A percentile compares a stretch with the other conserved stretches of the same genome.
These are phyloP conservation scores for Thaumetopoea pityocampa DNA, from an alignment of 1,140 invertebrate genomes.

Conservation along the genomic window DNA sequence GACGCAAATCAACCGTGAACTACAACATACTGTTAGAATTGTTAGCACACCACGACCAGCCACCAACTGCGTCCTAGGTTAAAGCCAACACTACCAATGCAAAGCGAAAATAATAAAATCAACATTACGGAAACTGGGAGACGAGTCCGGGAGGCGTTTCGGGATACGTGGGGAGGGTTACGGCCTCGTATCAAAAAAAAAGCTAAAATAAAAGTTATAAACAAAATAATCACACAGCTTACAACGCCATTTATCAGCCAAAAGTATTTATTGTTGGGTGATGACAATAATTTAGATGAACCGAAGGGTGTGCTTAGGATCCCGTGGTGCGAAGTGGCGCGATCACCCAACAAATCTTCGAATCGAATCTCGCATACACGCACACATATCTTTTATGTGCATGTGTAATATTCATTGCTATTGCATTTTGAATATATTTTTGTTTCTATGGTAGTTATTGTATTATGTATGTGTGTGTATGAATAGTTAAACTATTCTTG, in stretches of 20 bases:
- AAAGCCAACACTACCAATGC: slow-evolving; percentile 73
- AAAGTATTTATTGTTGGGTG: slow-evolving; percentile 65
- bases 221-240: slow-evolving; percentile 66
- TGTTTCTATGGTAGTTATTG: too few species aligned
- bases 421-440: too few species aligned
- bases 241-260: slow-evolving; percentile 67
- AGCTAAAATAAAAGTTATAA: slow-evolving; percentile 56
- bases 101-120: slow-evolving; percentile 70
- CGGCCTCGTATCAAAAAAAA: slow-evolving; percentile 24
- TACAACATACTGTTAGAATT: slow-evolving; percentile 58
- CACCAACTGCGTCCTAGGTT: slow-evolving; percentile 56
- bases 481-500: too few species aligned
- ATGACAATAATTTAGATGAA: slow-evolving; percentile 42
- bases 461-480: too few species aligned
- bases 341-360: slow-evolving; percentile 58
- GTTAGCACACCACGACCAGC: slow-evolving; percentile 72
- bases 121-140: slow-evolving; percentile 74
- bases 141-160: slow-evolving; percentile 67
- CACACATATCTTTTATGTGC: too few species aligned
- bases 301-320: slow-evolving; percentile 33
- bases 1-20: slow-evolving; percentile 50
- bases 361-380: slow-evolving; percentile 60
- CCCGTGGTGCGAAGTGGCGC: slow-evolving; percentile 43
- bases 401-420: too few species aligned
- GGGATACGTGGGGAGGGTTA: slow-evolving; percentile 20